A percentile compares a stretch with the other conserved stretches of the same genome.
phyloP scores from a whole-genome alignment of 1,140 invertebrate species.

The Drosophila arizonae region DNA sequence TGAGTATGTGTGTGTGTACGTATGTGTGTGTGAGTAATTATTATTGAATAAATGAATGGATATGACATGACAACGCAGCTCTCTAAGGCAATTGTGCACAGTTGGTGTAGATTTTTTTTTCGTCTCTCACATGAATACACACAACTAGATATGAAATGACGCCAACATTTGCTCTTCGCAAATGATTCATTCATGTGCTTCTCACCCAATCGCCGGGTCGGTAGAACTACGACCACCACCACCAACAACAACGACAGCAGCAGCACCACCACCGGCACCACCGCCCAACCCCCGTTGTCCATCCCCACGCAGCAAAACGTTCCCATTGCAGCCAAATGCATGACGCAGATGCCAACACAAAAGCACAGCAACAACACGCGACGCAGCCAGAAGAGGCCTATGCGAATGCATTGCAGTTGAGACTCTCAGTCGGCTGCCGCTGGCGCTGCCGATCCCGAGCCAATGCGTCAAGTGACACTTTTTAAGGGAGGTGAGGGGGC shows the following conservation, averaged over 20 bases:
- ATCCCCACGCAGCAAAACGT: slow-evolving; percentile 16
- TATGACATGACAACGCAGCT: slow-evolving; percentile 25
- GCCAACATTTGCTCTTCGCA: slow-evolving; percentile 59
- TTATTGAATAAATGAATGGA: slow-evolving; percentile 51
- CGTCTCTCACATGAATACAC: slow-evolving; percentile 25
- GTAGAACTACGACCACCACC: slow-evolving; percentile 25
- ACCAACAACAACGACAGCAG: not conserved
- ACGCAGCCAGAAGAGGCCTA: slow-evolving; percentile 7
- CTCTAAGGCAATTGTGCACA: slow-evolving; percentile 29
- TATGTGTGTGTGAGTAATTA: slow-evolving; percentile 43
- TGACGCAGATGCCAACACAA: slow-evolving; percentile 69
- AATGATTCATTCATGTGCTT: slow-evolving; percentile 72
- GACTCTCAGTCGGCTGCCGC: not conserved
- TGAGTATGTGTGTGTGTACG: slow-evolving; percentile 6
- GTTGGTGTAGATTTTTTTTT: slow-evolving; percentile 6
- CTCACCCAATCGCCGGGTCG: slow-evolving; percentile 23
- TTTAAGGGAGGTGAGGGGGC: not conserved
- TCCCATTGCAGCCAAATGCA: slow-evolving; percentile 63
- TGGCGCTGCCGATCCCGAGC: slow-evolving; percentile 1
- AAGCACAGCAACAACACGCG: slow-evolving; percentile 11
- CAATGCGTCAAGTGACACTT: not conserved
- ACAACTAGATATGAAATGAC: slow-evolving; percentile 54
- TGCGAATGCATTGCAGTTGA: slow-evolving; percentile 20
- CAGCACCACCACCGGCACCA: slow-evolving; percentile 11
- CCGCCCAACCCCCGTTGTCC: not conserved